A percentile compares a stretch with the other conserved stretches of the same genome.
These are phyloP conservation scores for Diacarnus erythraeanus DNA, from an alignment of 37 sponge, comb jelly and placozoan species.

Conservation along the genomic window DNA sequence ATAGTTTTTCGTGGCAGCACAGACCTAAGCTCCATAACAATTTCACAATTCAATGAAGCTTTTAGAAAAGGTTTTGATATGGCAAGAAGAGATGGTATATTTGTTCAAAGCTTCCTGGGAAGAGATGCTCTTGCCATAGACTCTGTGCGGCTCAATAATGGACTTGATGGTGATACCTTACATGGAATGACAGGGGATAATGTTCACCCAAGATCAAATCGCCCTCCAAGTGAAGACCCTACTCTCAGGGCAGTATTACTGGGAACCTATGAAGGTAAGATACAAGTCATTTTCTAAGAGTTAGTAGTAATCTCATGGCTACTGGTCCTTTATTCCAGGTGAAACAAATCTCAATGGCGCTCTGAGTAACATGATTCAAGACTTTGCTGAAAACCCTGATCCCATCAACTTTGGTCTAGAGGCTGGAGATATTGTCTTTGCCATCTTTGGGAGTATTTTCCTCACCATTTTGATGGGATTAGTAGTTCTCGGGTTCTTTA, in stretches of 20 bases:
- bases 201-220: neutral
- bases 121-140: slow-evolving; percentile 4
- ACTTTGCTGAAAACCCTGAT: slow-evolving; percentile 62
- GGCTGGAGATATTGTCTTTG: slow-evolving; percentile 69
- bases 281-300: neutral
- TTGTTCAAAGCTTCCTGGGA: neutral
- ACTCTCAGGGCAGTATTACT: slow-evolving; percentile 11
- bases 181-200: neutral
- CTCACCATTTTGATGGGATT: slow-evolving; percentile 23
- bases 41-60: neutral
- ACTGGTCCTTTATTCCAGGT: neutral
- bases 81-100: neutral
- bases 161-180: too few species aligned
- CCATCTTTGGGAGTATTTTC: slow-evolving; percentile 59
- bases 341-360: neutral
- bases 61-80: neutral
- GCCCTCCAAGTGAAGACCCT: neutral
- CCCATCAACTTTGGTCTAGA: slow-evolving; percentile 66
- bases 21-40: too few species aligned
- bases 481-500: slow-evolving; percentile 54
- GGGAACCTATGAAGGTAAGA: slow-evolving; percentile 16
- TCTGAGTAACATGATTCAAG: neutral
- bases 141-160: too few species aligned
- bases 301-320: neutral
- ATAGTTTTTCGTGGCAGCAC: too few species aligned